A percentile compares a stretch with the other conserved stretches of the same genome.
phyloP scores from a whole-genome alignment of 2,888 invertebrate species.

The Tipula lateralis region DNA sequence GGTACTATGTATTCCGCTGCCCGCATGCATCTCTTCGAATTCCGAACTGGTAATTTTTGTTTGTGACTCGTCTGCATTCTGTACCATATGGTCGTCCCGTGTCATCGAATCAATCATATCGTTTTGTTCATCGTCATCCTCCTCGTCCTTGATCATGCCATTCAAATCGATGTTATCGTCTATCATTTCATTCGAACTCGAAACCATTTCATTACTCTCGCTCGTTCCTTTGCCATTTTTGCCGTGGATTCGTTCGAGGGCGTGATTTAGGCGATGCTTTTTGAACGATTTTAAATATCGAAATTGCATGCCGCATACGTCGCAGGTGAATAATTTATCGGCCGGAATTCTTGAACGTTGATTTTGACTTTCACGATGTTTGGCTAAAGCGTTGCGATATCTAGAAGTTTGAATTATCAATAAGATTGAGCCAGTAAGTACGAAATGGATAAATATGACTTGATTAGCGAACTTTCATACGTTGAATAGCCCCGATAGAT shows the following conservation, averaged over 20 bases:
- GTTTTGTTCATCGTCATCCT: conserved; percentile 59
- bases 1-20: conserved; percentile 47
- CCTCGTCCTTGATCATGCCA: conserved; percentile 53
- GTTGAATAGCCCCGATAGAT: no score
- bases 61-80: conserved; percentile 32
- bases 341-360: conserved; percentile 81
- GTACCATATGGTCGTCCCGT: conserved; percentile 44
- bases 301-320: conserved; percentile 89
- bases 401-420: not conserved
- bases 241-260: conserved; percentile 74
- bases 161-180: conserved; percentile 58
- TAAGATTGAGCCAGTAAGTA: no score
- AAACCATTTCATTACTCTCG: conserved; percentile 61
- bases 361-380: conserved; percentile 79
- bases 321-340: conserved; percentile 85
- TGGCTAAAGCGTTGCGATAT: conserved; percentile 77
- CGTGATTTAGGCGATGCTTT: conserved; percentile 83
- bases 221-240: conserved; percentile 50
- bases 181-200: conserved; percentile 65
- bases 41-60: conserved; percentile 46
- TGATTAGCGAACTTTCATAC: no score
- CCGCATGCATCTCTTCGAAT: conserved; percentile 27
- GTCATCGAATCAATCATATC: conserved; percentile 66
- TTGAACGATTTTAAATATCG: conserved; percentile 80
- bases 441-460: no score